Percentiles rank a stretch among this genome's conserved stretches.
Evolutionary conservation across 1,140 invertebrate genomes (phyloP).

Genomic region (Drosophila elegans): DNA sequence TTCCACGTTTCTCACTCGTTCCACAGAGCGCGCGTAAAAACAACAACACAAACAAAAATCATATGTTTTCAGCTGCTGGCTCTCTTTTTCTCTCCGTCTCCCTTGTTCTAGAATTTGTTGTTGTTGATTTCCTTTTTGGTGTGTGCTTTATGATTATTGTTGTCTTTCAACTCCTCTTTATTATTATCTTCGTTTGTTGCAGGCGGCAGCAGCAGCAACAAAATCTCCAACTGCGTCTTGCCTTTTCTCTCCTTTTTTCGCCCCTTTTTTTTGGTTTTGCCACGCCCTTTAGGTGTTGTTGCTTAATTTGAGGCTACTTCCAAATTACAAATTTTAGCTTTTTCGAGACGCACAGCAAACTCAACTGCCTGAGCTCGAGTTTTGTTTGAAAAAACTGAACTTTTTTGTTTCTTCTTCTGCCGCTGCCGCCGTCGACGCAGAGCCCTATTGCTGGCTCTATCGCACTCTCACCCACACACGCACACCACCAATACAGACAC

Average conservation of each 20-base stretch:
- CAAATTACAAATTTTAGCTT: constrained; percentile 8
- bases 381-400: constrained; percentile 66
- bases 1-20: constrained; percentile 44
- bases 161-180: constrained; percentile 43
- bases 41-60: constrained; percentile 83
- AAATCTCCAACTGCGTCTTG: constrained; percentile 67
- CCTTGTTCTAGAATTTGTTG: constrained; percentile 17
- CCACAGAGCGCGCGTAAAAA: constrained; percentile 54
- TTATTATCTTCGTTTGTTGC: constrained; percentile 60
- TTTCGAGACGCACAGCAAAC: constrained; percentile 47
- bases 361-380: constrained; percentile 47
- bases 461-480: constrained; percentile 42
- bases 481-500: constrained; percentile 44
- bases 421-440: constrained; percentile 51
- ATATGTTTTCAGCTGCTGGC: constrained; percentile 79
- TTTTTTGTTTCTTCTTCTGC: constrained; percentile 43
- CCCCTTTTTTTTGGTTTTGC: constrained; percentile 30
- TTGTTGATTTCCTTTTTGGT: constrained; percentile 33
- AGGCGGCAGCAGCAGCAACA: constrained; percentile 66
- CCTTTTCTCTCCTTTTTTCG: constrained; percentile 16
- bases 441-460: constrained; percentile 64
- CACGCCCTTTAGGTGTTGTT: constrained; percentile 48
- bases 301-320: constrained; percentile 7
- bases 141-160: constrained; percentile 25
- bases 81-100: constrained; percentile 14